Conservation (phyloP, 2,113 vertebrate species). For the Aegotheles bennettii region DNA sequence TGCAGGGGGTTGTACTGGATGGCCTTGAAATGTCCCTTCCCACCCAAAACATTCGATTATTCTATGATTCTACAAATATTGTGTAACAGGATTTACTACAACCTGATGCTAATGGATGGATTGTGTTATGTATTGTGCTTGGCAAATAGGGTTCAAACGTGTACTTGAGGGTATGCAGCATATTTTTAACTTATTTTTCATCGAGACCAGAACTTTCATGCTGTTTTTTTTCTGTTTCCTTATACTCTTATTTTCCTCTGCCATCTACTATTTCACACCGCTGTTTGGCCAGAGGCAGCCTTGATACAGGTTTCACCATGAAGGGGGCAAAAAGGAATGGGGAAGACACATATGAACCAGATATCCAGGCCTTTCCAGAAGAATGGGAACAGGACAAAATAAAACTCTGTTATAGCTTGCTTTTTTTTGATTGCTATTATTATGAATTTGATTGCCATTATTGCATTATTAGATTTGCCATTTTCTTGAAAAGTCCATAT, state of each 20-base stretch:
- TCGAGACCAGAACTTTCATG: background rate
- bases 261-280: background rate
- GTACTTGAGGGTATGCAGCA: background rate
- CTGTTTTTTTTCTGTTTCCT: background rate
- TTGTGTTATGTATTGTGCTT: background rate
- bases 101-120: background rate
- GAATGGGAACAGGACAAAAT: background rate
- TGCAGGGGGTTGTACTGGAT: background rate
- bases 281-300: background rate
- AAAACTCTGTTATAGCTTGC: rapidly evolving
- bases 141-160: background rate
- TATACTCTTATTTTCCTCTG: background rate
- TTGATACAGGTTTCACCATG: background rate
- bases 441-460: too few species aligned
- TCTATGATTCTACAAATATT: too few species aligned
- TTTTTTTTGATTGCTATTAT: too few species aligned
- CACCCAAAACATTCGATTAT: background rate
- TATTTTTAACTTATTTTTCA: background rate
- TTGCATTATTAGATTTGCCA: background rate
- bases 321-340: background rate
- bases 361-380: background rate
- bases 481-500: background rate
- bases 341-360: background rate
- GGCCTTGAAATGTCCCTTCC: background rate
- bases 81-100: background rate